A percentile compares a stretch with the other conserved stretches of the same genome.
Evolutionary conservation across 2,113 vertebrate genomes (phyloP).

Genomic region (Nerophis ophidion): DNA sequence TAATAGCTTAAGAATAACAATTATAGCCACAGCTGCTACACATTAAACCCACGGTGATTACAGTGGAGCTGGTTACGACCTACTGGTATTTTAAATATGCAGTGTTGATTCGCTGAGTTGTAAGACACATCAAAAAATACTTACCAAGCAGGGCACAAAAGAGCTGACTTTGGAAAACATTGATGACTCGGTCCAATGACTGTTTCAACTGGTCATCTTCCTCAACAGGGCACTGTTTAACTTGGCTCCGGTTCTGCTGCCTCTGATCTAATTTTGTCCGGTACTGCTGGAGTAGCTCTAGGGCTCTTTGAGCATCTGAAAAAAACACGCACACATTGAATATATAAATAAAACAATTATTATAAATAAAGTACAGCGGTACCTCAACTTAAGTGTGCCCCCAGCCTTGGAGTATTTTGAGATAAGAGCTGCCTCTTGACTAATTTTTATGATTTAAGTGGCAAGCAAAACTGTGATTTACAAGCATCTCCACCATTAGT

Average conservation of each 20-base stretch:
- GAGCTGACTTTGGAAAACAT: slow-evolving; percentile 64
- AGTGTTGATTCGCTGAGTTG: no score
- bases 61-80: background rate
- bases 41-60: background rate
- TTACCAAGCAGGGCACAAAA: slow-evolving; percentile 64
- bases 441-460: no score
- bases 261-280: slow-evolving; percentile 54
- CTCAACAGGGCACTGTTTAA: slow-evolving; percentile 33
- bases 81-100: background rate
- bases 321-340: slow-evolving; percentile 7
- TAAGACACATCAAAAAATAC: slow-evolving; percentile 12
- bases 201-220: slow-evolving; percentile 57
- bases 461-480: no score
- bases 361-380: no score
- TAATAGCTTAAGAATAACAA: background rate
- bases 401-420: no score
- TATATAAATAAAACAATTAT: background rate
- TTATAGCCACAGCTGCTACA: background rate
- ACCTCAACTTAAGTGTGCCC: no score
- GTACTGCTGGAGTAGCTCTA: slow-evolving; percentile 64
- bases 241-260: slow-evolving; percentile 32
- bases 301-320: slow-evolving; percentile 60
- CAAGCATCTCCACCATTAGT: no score
- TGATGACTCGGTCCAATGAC: slow-evolving; percentile 63
- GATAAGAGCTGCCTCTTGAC: no score